These are phyloP conservation scores for Dicycla oo DNA, from an alignment of 2,888 invertebrate species.

Conservation along the genomic window DNA sequence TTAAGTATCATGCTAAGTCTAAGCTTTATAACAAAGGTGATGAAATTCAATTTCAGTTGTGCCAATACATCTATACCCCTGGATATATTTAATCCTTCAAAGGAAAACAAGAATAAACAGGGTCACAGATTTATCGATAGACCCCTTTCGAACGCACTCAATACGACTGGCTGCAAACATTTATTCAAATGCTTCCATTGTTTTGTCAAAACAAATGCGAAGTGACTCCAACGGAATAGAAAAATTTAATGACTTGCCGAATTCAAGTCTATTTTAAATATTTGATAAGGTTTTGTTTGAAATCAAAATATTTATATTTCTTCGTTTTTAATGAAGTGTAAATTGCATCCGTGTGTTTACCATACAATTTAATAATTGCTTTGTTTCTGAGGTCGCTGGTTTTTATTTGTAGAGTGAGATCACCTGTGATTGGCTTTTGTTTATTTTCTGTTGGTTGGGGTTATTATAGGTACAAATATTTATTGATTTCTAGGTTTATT, in stretches of 20 bases:
- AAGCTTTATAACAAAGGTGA: slow-evolving; percentile 15
- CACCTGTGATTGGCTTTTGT: slow-evolving; percentile 48
- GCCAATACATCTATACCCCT: slow-evolving; percentile 34
- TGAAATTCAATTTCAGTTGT: slow-evolving; percentile 28
- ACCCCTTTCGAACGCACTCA: slow-evolving; percentile 48
- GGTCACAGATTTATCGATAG: slow-evolving; percentile 39
- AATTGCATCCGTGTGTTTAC: slow-evolving; percentile 62
- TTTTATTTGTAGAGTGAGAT: slow-evolving; percentile 46
- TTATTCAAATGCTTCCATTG: slow-evolving; percentile 61
- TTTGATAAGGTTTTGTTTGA: slow-evolving; percentile 58
- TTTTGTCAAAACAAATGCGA: slow-evolving; percentile 57
- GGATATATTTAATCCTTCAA: slow-evolving; percentile 42
- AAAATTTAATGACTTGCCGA: slow-evolving; percentile 62
- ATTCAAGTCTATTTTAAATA: slow-evolving; percentile 57
- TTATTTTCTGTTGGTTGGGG: slow-evolving; percentile 7
- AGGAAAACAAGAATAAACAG: slow-evolving; percentile 34
- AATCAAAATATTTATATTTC: slow-evolving; percentile 56
- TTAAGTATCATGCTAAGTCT: slow-evolving; percentile 3
- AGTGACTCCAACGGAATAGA: slow-evolving; percentile 54
- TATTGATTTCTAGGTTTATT: slow-evolving; percentile 6
- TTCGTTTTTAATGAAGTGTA: slow-evolving; percentile 62
- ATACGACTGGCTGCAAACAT: slow-evolving; percentile 58
- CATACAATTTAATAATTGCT: slow-evolving; percentile 60
- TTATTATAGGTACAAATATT: slow-evolving; percentile 1
- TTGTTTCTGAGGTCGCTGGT: slow-evolving; percentile 53